A percentile compares a stretch with the other conserved stretches of the same genome.
Conservation (phyloP, 1,140 invertebrate genomes). For the Drosophila repletoides region DNA sequence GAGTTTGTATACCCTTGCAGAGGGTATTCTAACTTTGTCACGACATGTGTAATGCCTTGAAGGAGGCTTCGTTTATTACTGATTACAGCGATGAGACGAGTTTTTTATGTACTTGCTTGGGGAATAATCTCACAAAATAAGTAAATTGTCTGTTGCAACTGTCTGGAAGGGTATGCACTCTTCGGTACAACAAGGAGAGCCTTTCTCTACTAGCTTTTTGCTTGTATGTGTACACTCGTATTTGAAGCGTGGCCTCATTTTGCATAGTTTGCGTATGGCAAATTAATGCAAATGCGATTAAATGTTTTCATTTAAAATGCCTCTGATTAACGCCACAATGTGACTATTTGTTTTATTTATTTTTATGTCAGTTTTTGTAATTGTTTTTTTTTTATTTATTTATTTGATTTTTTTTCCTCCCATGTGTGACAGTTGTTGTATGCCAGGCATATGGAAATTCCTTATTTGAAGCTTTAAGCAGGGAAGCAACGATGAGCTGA, state of each 20-base stretch:
- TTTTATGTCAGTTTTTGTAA: constrained; percentile 12
- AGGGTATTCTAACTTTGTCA: no score
- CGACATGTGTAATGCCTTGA: no score
- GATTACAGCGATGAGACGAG: no score
- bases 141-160: no score
- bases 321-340: constrained; percentile 43
- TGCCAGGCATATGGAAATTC: not conserved
- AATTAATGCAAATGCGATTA: constrained; percentile 71
- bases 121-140: no score
- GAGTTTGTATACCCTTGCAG: no score
- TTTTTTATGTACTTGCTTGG: no score
- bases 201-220: constrained; percentile 31
- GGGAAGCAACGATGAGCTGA: not conserved
- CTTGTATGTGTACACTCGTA: not conserved
- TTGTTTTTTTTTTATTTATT: not conserved
- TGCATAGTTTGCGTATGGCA: constrained; percentile 32
- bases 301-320: constrained; percentile 59
- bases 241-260: constrained; percentile 4
- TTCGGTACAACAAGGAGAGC: no score
- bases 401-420: not conserved
- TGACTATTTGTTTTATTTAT: constrained; percentile 33
- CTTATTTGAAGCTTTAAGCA: not conserved
- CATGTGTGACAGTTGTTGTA: not conserved
- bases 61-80: no score
- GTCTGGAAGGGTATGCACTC: no score